Evolutionary conservation across 2,888 invertebrate genomes (phyloP).

Genomic region (Melanchra persicariae): DNA sequence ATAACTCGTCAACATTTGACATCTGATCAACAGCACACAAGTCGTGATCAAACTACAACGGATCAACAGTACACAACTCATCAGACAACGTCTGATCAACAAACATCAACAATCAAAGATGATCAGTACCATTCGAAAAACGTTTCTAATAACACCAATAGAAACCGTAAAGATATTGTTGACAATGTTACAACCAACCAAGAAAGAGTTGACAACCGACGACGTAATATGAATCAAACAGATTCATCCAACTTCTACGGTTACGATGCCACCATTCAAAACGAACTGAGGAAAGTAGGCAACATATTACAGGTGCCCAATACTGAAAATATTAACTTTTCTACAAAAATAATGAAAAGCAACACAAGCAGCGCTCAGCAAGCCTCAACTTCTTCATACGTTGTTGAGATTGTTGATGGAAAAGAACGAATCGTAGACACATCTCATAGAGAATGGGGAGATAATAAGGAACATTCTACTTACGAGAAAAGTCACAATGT

Average conservation of each 20-base stretch:
- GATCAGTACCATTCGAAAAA: conserved; percentile 40
- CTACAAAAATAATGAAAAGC: conserved; percentile 89
- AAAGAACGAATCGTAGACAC: conserved; percentile 91
- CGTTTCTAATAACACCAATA: conserved; percentile 48
- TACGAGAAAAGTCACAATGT: conserved; percentile 90
- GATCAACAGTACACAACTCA: conserved; percentile 52
- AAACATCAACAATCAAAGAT: conserved; percentile 47
- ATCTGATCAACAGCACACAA: conserved; percentile 39
- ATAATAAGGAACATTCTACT: conserved; percentile 86
- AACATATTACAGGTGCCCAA: conserved; percentile 84
- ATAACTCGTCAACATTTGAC: conserved; percentile 28
- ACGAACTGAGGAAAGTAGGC: conserved; percentile 86
- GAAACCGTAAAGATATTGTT: conserved; percentile 50
- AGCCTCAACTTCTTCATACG: conserved; percentile 92
- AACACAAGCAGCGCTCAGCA: conserved; percentile 91
- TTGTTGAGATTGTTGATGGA: conserved; percentile 92
- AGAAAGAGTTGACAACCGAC: conserved; percentile 73
- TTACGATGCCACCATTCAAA: conserved; percentile 85
- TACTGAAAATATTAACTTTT: conserved; percentile 84
- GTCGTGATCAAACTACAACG: conserved; percentile 36
- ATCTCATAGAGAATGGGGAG: conserved; percentile 91
- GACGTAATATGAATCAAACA: conserved; percentile 80
- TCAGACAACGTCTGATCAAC: conserved; percentile 52
- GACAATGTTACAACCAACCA: conserved; percentile 65
- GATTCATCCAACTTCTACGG: conserved; percentile 88